A percentile compares a stretch with the other conserved stretches of the same genome.
Evolutionary conservation across 1,140 invertebrate genomes (phyloP).

Genomic region (Ips nitidus): DNA sequence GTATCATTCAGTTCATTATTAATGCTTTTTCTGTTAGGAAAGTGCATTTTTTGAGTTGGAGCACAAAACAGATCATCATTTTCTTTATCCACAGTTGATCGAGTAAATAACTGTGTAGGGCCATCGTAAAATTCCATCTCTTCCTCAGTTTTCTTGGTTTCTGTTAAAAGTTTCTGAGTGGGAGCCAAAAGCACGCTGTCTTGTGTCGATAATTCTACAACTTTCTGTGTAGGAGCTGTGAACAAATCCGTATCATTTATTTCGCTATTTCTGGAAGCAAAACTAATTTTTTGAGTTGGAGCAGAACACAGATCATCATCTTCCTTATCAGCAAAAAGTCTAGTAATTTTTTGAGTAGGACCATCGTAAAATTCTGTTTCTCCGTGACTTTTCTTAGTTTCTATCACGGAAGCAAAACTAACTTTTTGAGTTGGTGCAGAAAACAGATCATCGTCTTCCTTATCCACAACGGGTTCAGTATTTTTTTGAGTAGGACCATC

Average conservation of each 20-base stretch:
- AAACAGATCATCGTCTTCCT: constrained; percentile 33
- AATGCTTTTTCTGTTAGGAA: neutral
- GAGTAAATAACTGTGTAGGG: neutral
- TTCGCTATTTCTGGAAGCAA: neutral
- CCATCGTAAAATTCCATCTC: neutral
- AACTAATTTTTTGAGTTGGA: neutral
- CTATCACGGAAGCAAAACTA: neutral
- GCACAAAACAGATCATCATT: constrained; percentile 30
- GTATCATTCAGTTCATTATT: neutral
- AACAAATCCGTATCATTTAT: neutral
- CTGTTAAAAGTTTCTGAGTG: neutral
- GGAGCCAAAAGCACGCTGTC: neutral
- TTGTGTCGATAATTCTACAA: neutral
- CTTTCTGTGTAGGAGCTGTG: neutral
- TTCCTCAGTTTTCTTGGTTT: neutral
- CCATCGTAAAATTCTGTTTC: neutral
- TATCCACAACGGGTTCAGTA: neutral
- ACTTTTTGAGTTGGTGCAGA: neutral
- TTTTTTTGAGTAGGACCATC: neutral
- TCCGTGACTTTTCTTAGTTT: neutral
- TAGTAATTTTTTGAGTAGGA: neutral
- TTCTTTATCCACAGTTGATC: constrained; percentile 2
- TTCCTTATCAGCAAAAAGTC: neutral
- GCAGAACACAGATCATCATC: constrained; percentile 30
- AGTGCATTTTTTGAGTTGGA: constrained; percentile 35